Evolutionary conservation across 2,888 invertebrate species (phyloP), one percentile per base, ranked within the genome.

Genomic region (Ypsolopha sequella): DNA sequence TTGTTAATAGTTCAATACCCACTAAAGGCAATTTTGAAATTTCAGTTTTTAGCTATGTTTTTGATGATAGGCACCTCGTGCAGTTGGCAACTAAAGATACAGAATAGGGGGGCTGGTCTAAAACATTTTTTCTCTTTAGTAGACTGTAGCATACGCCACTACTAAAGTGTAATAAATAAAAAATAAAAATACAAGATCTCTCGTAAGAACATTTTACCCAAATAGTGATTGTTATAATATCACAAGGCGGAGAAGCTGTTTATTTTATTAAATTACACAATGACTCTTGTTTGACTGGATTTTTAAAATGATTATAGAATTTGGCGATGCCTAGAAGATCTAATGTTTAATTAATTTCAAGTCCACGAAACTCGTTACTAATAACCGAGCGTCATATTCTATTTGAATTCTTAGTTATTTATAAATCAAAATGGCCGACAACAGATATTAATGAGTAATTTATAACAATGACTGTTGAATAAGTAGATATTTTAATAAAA

Each of bases 401-500:
- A 43, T 14, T 43, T 14, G 13, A 13, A 43, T 43, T 24, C 24
- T 2, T 24, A 24, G 24, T 24, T 24, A 24, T 24, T 24, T 24
- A 24, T 24, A 24, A 24, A 24, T 24, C 24, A 24, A 24, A 24
- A 24, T 4, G 24, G 24, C 24, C 65, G 61, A 68, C 66, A 73
- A 69, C 74, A 70, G 68, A 67, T 74, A 80, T 81, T 76, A 80
- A 81, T 80, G 73, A 76, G 68, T 74, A 73, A 77, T 78, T 24
- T 77, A 73, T 68, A 74, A 73, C 73, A 76, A 75, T 73, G 74
- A 74, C 71, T 71, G 67, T 64, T 70, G 71, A 79, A 80, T 81
- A 41, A 51, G 45, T 70, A 71, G 69, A 73, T 73, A 76, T 73
- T 76, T n/a, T 71, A 76, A 79, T 76, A 78, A 75, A 73, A 81